These are phyloP conservation scores for Cydia pomonella DNA, from an alignment of 1,140 invertebrate genomes.

Conservation along the genomic window DNA sequence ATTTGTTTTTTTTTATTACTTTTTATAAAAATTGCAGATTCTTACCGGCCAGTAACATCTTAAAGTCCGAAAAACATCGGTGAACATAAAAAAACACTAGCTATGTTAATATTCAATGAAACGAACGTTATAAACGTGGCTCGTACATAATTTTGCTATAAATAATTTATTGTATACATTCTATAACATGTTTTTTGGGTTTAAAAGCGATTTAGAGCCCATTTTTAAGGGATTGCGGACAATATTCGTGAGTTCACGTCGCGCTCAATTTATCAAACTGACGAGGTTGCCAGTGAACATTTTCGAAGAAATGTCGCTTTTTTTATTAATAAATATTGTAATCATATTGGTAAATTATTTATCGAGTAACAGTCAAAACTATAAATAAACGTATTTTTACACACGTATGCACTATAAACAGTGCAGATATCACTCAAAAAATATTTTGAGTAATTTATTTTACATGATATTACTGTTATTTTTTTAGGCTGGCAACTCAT, in stretches of 20 bases:
- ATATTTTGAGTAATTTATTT: neutral
- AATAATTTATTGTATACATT: slow-evolving; percentile 40
- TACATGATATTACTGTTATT: too few species aligned
- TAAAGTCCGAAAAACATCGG: slow-evolving; percentile 35
- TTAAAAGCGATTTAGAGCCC: slow-evolving; percentile 42
- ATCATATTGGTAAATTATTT: neutral
- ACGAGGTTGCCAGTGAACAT: slow-evolving; percentile 40
- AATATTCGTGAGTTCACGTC: slow-evolving; percentile 39
- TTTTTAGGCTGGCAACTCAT: slow-evolving; percentile 1
- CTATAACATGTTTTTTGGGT: slow-evolving; percentile 43
- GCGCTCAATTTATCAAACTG: slow-evolving; percentile 47
- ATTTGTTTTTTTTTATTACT: neutral
- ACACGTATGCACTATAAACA: neutral
- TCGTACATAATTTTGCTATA: slow-evolving; percentile 41
- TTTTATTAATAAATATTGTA: neutral
- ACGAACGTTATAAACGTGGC: slow-evolving; percentile 45
- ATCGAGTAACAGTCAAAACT: neutral
- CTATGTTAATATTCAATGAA: slow-evolving; percentile 36
- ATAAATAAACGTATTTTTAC: neutral
- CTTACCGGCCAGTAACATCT: slow-evolving; percentile 47
- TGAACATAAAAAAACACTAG: slow-evolving; percentile 40
- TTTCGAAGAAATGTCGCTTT: slow-evolving; percentile 33
- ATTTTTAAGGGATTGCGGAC: slow-evolving; percentile 44
- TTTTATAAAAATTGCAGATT: slow-evolving; percentile 33
- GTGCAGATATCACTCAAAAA: neutral